A percentile compares a stretch with the other conserved stretches of the same genome.
Evolutionary conservation across 2,113 vertebrate species (phyloP).

Genomic region (Tauraco erythrolophus): DNA sequence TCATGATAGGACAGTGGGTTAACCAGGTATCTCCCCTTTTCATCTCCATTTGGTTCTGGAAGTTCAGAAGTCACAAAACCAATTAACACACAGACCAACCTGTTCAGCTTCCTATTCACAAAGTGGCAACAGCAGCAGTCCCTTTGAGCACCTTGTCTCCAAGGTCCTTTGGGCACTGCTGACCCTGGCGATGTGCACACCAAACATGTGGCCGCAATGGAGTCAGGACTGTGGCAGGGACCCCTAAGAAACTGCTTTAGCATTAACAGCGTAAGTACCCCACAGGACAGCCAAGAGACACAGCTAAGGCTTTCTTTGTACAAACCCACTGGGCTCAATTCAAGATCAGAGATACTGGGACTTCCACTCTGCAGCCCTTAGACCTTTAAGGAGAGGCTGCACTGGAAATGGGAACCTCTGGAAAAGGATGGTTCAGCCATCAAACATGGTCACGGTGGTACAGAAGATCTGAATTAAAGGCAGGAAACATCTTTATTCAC

Average conservation of each 20-base stretch:
- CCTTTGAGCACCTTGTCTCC: background rate
- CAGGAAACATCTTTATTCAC: background rate
- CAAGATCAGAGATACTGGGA: background rate
- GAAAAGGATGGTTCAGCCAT: background rate
- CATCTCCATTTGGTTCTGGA: background rate
- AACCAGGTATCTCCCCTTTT: background rate
- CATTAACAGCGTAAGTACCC: background rate
- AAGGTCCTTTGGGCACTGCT: background rate
- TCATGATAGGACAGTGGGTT: background rate
- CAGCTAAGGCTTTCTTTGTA: background rate
- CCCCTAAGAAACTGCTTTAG: background rate
- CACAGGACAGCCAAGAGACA: background rate
- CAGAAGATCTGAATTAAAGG: background rate
- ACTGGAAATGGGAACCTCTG: background rate
- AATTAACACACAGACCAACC: background rate
- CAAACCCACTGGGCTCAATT: background rate
- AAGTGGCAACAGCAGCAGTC: background rate
- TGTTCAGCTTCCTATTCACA: background rate
- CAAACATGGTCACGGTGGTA: background rate
- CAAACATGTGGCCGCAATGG: accelerated
- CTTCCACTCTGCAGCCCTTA: background rate
- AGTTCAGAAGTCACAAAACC: background rate
- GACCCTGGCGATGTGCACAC: background rate
- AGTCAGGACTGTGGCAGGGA: background rate
- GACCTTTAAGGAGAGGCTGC: background rate